A percentile compares a stretch with the other conserved stretches of the same genome.
These are phyloP conservation scores for Sericinus montela DNA, from an alignment of 2,888 invertebrate genomes.

Conservation along the genomic window DNA sequence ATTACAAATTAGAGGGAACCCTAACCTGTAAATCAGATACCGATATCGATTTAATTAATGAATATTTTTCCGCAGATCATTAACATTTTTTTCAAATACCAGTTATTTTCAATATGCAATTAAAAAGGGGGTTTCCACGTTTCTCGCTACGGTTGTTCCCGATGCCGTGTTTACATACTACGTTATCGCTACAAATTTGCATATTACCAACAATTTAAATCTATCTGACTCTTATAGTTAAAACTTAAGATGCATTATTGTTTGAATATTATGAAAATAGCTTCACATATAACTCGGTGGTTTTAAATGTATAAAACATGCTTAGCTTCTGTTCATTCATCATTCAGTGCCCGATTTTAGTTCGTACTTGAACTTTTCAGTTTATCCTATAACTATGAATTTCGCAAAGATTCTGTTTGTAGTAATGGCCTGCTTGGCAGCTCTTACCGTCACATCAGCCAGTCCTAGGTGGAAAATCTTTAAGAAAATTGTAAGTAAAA, in stretches of 20 bases:
- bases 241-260: background rate
- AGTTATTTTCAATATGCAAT: background rate
- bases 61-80: too few species aligned
- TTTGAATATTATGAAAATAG: background rate
- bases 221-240: background rate
- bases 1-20: too few species aligned
- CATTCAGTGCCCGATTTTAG: background rate
- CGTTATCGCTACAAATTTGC: background rate
- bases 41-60: too few species aligned
- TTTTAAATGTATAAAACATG: background rate
- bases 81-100: too few species aligned
- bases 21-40: too few species aligned
- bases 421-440: slow-evolving; percentile 38
- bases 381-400: background rate
- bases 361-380: too few species aligned
- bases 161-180: background rate
- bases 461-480: slow-evolving; percentile 46
- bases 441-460: slow-evolving; percentile 32
- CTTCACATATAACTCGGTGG: background rate
- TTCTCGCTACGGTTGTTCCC: background rate
- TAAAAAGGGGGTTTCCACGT: background rate
- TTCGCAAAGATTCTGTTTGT: slow-evolving; percentile 41
- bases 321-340: background rate
- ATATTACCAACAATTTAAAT: background rate
- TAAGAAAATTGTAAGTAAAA: slow-evolving; percentile 45